Conservation (phyloP, 1,140 invertebrate species). For the Aphis craccivora region DNA sequence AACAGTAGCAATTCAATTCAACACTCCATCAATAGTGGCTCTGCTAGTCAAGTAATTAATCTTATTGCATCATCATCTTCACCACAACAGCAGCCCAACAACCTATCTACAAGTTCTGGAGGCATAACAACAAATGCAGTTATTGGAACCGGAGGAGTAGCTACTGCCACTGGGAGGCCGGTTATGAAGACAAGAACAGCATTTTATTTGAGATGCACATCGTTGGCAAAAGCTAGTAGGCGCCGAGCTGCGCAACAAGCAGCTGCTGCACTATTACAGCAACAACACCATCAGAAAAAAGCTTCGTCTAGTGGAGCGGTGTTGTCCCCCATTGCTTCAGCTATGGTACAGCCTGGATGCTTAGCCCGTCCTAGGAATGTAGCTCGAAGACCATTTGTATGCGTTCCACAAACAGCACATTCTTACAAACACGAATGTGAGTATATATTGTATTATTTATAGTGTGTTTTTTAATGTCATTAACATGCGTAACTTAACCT, state of each 20-base stretch:
- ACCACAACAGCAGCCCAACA: conserved; percentile 25
- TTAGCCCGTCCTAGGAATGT: conserved; percentile 85
- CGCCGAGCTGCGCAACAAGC: conserved; percentile 63
- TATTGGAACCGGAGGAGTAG: conserved; percentile 61
- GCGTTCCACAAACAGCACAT: conserved; percentile 80
- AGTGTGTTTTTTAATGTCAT: background rate
- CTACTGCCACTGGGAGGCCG: conserved; percentile 81
- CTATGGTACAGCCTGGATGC: conserved; percentile 74
- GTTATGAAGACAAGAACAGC: conserved; percentile 97
- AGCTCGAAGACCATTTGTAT: conserved; percentile 80
- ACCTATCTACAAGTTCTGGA: background rate
- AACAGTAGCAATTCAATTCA: background rate
- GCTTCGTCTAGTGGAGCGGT: background rate
- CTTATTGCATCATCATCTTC: background rate
- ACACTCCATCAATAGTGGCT: background rate
- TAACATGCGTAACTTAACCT: background rate
- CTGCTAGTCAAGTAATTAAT: conserved; percentile 17
- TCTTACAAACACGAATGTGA: conserved; percentile 86
- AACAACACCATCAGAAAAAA: background rate
- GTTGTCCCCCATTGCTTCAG: background rate
- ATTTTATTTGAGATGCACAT: conserved; percentile 91
- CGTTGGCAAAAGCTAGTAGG: conserved; percentile 85
- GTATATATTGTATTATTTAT: conserved; percentile 62
- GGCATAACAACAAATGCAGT: background rate
- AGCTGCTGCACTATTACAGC: background rate